These are phyloP conservation scores for Synanthedon tipuliformis DNA, from an alignment of 2,888 invertebrate genomes.

Conservation along the genomic window DNA sequence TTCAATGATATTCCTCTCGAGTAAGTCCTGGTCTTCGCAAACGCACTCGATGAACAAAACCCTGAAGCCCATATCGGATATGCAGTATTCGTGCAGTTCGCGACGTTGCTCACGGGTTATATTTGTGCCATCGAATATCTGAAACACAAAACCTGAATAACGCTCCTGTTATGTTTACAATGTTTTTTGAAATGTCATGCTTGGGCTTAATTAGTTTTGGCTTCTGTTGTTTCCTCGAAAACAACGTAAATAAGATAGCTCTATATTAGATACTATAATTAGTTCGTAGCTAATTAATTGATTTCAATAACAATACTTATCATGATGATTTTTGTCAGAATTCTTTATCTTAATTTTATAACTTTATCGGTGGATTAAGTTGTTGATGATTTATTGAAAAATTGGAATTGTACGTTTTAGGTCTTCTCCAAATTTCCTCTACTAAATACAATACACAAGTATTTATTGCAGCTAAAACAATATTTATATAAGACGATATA, in stretches of 20 bases:
- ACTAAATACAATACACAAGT: too few species aligned
- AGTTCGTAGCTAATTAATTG: too few species aligned
- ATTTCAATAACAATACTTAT: too few species aligned
- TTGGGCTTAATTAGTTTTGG: not conserved
- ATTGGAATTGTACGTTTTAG: too few species aligned
- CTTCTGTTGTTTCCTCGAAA: not conserved
- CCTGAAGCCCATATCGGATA: constrained; percentile 80
- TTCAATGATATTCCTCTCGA: constrained; percentile 70
- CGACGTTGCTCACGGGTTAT: constrained; percentile 85
- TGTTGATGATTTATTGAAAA: too few species aligned
- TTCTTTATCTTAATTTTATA: too few species aligned
- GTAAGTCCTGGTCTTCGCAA: constrained; percentile 78
- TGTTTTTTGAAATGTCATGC: not conserved
- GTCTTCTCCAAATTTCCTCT: too few species aligned
- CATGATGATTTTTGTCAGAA: too few species aligned
- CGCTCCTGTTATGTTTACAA: not conserved
- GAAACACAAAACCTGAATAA: constrained; percentile 18
- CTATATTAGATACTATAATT: too few species aligned
- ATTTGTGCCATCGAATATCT: constrained; percentile 95
- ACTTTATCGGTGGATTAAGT: too few species aligned
- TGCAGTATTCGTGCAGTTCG: constrained; percentile 79
- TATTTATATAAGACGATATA: too few species aligned
- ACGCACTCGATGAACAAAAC: constrained; percentile 93
- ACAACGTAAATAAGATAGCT: not conserved
- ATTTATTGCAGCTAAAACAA: too few species aligned